These are phyloP conservation scores for Berghia stephanieae DNA, from an alignment of 1,140 invertebrate genomes.

Conservation along the genomic window DNA sequence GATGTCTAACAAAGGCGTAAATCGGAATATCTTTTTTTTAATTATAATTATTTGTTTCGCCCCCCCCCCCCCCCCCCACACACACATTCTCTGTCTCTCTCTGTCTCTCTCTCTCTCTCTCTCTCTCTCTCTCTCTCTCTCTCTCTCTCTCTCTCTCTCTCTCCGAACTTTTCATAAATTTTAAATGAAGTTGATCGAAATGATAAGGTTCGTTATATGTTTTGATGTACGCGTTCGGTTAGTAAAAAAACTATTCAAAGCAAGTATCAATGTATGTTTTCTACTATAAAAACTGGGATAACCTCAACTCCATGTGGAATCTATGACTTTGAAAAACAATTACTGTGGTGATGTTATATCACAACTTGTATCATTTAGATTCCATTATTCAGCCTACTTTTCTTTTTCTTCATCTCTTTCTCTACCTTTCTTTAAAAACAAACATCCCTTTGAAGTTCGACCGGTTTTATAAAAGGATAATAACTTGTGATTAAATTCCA, in stretches of 20 bases:
- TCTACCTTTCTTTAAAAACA: no score
- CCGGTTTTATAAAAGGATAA: no score
- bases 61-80: neutral
- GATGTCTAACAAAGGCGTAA: no score
- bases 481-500: no score
- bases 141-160: constrained; percentile 4
- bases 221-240: neutral
- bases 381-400: no score
- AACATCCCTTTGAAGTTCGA: no score
- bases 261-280: neutral
- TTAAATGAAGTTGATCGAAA: neutral
- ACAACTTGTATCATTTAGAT: no score
- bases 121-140: constrained; percentile 1
- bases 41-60: neutral
- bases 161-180: neutral
- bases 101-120: constrained; percentile 24
- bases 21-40: neutral
- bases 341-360: no score
- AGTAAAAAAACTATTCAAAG: neutral
- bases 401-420: no score
- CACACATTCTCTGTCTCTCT: neutral
- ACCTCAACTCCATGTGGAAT: neutral
- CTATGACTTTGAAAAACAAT: no score
- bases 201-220: neutral
- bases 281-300: neutral